Evolutionary conservation across 2,113 vertebrate species (phyloP).

Genomic region (Phycodurus eques): DNA sequence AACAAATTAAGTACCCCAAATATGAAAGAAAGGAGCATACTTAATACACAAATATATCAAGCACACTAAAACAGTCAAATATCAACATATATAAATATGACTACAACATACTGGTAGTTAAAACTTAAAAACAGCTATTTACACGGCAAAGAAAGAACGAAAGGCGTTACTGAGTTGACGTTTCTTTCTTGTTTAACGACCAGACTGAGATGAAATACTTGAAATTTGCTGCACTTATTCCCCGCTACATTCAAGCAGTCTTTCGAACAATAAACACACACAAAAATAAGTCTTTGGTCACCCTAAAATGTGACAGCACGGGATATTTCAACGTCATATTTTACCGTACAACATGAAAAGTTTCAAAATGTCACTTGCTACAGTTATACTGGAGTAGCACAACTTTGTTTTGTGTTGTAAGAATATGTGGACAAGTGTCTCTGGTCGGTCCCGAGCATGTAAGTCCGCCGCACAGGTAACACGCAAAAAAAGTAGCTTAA

Average conservation of each 20-base stretch:
- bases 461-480: conserved; percentile 33
- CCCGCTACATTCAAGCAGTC: conserved; percentile 77
- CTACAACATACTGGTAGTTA: conserved; percentile 57
- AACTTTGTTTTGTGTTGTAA: conserved; percentile 20
- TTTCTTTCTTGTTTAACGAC: conserved; percentile 14
- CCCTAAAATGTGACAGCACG: conserved; percentile 9
- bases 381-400: conserved; percentile 1
- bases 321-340: conserved; percentile 17
- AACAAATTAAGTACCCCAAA: conserved; percentile 23
- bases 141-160: conserved; percentile 5
- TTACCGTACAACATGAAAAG: conserved; percentile 55
- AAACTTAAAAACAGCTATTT: conserved; percentile 22
- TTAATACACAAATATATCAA: conserved; percentile 5
- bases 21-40: conserved; percentile 9
- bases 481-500: conserved; percentile 35
- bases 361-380: conserved; percentile 64
- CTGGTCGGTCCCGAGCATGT: conserved; percentile 29
- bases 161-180: neutral
- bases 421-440: conserved; percentile 38
- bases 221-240: conserved; percentile 39
- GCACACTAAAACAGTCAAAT: conserved; percentile 37
- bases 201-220: conserved; percentile 51
- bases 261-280: conserved; percentile 46
- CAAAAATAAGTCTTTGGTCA: conserved; percentile 21
- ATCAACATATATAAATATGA: conserved; percentile 63